Conservation (phyloP, 92 coral and sea anemone species). For the Paragorgia papillata region DNA sequence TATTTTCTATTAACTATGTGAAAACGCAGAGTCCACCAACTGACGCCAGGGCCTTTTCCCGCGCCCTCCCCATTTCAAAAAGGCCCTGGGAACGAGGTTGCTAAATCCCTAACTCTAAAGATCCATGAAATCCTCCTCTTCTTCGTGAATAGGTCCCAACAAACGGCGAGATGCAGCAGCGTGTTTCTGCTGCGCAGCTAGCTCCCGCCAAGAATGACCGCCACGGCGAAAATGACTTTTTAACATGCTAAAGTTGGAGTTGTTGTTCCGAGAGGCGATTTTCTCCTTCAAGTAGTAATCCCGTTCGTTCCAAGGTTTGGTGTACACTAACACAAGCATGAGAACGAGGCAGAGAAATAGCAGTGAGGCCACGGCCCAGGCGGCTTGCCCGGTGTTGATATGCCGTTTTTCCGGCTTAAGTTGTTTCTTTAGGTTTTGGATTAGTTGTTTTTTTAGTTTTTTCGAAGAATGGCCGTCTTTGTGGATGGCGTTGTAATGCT, state of each 20-base stretch:
- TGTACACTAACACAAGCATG: slow-evolving; percentile 70
- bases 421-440: slow-evolving; percentile 22
- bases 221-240: slow-evolving; percentile 63
- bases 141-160: slow-evolving; percentile 86
- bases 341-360: slow-evolving; percentile 76
- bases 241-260: slow-evolving; percentile 77
- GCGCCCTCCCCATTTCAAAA: no score
- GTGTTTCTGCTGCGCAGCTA: slow-evolving; percentile 53
- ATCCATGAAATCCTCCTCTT: slow-evolving; percentile 54
- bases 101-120: no score
- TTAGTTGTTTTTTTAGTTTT: slow-evolving; percentile 25
- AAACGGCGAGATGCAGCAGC: slow-evolving; percentile 69
- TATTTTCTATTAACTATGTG: no score
- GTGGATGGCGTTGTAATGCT: slow-evolving; percentile 25
- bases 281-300: slow-evolving; percentile 87
- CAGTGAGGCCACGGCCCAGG: slow-evolving; percentile 94
- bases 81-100: no score
- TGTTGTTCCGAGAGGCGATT: slow-evolving; percentile 68
- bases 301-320: slow-evolving; percentile 86
- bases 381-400: slow-evolving; percentile 87
- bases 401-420: slow-evolving; percentile 54
- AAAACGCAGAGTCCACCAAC: no score
- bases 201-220: slow-evolving; percentile 56
- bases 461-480: slow-evolving; percentile 30
- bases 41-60: no score